Evolutionary conservation across 2,113 vertebrate species (phyloP).

Genomic region (Cyanistes caeruleus): DNA sequence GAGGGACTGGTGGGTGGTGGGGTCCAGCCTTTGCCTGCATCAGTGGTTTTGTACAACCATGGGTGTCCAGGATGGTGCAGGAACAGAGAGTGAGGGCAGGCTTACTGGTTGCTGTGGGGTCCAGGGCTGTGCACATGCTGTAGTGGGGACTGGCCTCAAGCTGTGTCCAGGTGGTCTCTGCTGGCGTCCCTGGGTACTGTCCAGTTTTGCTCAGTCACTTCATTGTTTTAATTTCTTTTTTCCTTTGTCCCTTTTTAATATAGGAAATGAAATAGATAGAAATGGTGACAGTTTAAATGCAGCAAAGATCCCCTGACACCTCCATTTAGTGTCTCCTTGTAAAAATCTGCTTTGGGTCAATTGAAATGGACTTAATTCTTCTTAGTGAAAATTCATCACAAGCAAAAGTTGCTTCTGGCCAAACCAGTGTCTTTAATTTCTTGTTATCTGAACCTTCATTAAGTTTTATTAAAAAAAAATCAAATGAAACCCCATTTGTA

Average conservation of each 20-base stretch:
- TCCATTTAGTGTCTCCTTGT: neutral
- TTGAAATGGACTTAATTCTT: neutral
- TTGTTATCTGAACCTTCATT: neutral
- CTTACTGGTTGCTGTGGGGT: neutral
- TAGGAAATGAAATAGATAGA: neutral
- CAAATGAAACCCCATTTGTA: neutral
- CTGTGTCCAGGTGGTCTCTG: neutral
- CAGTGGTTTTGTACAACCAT: neutral
- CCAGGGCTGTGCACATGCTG: rapidly evolving
- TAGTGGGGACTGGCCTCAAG: rapidly evolving
- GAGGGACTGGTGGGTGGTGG: neutral
- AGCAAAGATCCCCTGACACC: neutral
- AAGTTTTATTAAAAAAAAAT: neutral
- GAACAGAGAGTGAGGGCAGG: neutral
- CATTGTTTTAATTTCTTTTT: neutral
- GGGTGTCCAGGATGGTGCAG: neutral
- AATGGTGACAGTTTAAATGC: neutral
- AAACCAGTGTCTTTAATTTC: neutral
- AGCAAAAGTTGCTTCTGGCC: neutral
- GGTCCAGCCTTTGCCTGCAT: neutral
- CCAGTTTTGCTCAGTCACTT: neutral
- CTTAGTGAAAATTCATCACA: neutral
- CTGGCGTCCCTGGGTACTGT: neutral
- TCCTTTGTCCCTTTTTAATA: neutral
- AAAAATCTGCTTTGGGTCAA: neutral